Evolutionary conservation across 2,113 vertebrate species (phyloP).

Genomic region (Thamnophis sirtalis): DNA sequence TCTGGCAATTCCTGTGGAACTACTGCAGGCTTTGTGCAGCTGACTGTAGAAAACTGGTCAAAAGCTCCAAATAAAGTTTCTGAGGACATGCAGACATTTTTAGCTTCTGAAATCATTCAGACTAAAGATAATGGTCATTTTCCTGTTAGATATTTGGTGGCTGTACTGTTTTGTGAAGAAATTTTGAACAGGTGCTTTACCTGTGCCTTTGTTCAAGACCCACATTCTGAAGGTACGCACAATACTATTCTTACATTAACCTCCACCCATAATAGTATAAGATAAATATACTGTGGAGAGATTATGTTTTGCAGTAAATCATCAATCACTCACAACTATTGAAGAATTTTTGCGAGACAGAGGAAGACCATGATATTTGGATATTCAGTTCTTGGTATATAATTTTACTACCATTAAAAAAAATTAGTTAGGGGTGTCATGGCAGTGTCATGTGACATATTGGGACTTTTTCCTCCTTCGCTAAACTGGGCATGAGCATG

Average conservation of each 20-base stretch:
- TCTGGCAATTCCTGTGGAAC: background rate
- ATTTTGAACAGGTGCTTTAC: background rate
- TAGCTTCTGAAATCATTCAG: background rate
- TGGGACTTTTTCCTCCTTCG: too few relatives aligned
- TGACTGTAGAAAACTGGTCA: background rate
- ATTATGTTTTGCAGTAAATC: background rate
- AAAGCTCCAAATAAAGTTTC: background rate
- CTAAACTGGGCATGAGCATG: too few relatives aligned
- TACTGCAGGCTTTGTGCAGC: background rate
- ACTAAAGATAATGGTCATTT: background rate
- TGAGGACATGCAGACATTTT: background rate
- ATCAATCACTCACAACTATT: background rate
- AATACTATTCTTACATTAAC: background rate
- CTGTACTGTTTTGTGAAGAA: background rate
- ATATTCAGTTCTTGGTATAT: too few relatives aligned
- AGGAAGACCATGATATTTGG: background rate
- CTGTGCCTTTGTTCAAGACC: background rate
- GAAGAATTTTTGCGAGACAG: background rate
- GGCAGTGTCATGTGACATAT: too few relatives aligned
- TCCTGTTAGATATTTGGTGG: background rate
- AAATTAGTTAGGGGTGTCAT: too few relatives aligned
- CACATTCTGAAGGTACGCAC: background rate
- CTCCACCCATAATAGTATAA: background rate
- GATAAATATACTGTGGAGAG: background rate
- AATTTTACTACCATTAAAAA: background rate